phyloP scores from a whole-genome alignment of 2,888 invertebrate species.

The Torymus auratus region DNA sequence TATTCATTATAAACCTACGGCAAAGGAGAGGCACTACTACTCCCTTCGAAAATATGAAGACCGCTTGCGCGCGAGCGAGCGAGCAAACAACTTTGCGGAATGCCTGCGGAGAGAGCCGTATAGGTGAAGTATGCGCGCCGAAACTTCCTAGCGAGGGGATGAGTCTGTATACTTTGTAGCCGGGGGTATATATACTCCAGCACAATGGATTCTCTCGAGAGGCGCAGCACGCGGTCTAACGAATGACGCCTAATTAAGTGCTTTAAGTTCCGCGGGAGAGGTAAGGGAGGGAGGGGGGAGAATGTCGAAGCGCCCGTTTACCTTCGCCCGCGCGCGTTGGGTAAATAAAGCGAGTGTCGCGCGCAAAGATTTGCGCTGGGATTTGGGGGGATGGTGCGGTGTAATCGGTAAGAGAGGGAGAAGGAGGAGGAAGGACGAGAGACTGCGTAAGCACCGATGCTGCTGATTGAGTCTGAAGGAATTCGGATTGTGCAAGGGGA shows the following conservation, averaged over 20 bases:
- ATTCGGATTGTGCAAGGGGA: too few species aligned
- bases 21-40: neutral
- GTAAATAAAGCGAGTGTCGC: slow-evolving; percentile 36
- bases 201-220: slow-evolving; percentile 19
- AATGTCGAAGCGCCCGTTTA: too few species aligned
- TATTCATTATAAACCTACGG: slow-evolving; percentile 42
- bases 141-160: slow-evolving; percentile 17
- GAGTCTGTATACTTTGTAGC: neutral
- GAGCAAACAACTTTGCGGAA: slow-evolving; percentile 37
- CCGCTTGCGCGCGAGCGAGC: neutral
- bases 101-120: slow-evolving; percentile 2
- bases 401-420: neutral
- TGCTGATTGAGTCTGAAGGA: too few species aligned
- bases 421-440: too few species aligned
- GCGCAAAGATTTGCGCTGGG: slow-evolving; percentile 42
- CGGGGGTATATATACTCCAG: neutral
- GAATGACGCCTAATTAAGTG: slow-evolving; percentile 53
- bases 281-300: too few species aligned
- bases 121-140: slow-evolving; percentile 36
- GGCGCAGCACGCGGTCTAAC: neutral
- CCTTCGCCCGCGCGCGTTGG: neutral
- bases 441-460: too few species aligned
- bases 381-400: neutral
- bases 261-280: slow-evolving; percentile 9
- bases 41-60: slow-evolving; percentile 47